phyloP scores from a whole-genome alignment of 2,113 vertebrate species.

The Myodes glareolus region DNA sequence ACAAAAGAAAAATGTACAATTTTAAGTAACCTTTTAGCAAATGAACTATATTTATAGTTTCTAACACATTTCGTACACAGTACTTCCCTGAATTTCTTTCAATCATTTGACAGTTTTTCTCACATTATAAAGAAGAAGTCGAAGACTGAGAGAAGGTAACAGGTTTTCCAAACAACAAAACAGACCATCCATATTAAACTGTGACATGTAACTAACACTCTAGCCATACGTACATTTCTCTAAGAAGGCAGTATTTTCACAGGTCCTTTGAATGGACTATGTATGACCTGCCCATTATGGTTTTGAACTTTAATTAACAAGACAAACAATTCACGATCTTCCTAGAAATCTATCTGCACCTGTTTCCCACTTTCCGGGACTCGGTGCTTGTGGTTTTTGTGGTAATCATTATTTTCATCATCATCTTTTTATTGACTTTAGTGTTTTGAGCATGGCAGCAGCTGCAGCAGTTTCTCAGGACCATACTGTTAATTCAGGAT shows the following conservation, averaged over 20 bases:
- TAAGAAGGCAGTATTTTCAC: background rate
- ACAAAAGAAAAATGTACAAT: background rate
- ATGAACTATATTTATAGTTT: conserved; percentile 3
- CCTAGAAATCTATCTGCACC: background rate
- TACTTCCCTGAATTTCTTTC: conserved; percentile 15
- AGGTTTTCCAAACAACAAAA: background rate
- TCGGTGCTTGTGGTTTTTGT: background rate
- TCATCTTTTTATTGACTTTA: background rate
- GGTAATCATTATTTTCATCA: background rate
- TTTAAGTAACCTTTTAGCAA: conserved; percentile 1
- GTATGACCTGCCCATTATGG: background rate
- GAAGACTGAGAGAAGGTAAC: background rate
- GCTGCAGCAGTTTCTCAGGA: background rate
- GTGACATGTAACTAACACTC: background rate
- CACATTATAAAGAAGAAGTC: background rate
- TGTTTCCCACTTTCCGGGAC: background rate
- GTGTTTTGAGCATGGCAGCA: background rate
- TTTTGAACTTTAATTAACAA: background rate
- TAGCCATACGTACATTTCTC: background rate
- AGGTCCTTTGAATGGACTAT: conserved; percentile 17
- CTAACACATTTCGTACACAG: background rate
- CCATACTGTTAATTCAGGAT: background rate
- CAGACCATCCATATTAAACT: background rate
- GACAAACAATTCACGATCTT: background rate
- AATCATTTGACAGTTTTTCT: background rate